Base-by-base conservation (phyloP, 2,797 vertebrate genomes). In the Neosilurus mollespiculum region DNA sequence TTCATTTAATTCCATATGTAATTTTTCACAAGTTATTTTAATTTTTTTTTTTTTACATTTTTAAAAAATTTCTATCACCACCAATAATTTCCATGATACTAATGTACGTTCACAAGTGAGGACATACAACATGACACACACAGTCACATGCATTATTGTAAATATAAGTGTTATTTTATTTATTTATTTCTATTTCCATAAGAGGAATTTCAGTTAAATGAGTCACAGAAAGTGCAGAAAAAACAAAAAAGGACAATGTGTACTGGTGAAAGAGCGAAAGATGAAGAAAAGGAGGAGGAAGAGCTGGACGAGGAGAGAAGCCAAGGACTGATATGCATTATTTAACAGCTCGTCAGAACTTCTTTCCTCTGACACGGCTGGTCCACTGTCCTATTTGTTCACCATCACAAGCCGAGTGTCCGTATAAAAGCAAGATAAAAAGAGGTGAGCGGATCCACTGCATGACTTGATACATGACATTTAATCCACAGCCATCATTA, bases 271-370 rank as follows among this genome's bases (percentile, higher is more conserved):
- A 67, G 54, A 56, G 51, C 34, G 78, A 67, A 59, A n/a, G 24
- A 22, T 30, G 14, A 34, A 14, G 53, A 59, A 0, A 20, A 26
- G 20, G 20, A 14, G 9, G 67, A 70, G 9, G 34, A 66, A 16
- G 30, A 69, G 54, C 10, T n/a, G 9, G 54, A 49, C 3, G 10
- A 58, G 58, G 16, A 81, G 58, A 37, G 69, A 24, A 62, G 69
- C 67, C 30, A 64, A 82, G 76, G 67, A 51, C 69, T 72, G 34
- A 5, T 37, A 9, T 80, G 30, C 64, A 83, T 78, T 49, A 69
- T 83, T 81, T 49, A 81, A 64, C n/a, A 81, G n/a, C 69, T 62
- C 30, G 67, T 81, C 80, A 71, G 56, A 81, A 81, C 73, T 83
- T 59, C 53, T 61, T 61, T 70, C 69, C 58, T 72, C 20, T 70